These are phyloP conservation scores for Lucilia sericata DNA, from an alignment of 1,140 invertebrate species.

Conservation along the genomic window DNA sequence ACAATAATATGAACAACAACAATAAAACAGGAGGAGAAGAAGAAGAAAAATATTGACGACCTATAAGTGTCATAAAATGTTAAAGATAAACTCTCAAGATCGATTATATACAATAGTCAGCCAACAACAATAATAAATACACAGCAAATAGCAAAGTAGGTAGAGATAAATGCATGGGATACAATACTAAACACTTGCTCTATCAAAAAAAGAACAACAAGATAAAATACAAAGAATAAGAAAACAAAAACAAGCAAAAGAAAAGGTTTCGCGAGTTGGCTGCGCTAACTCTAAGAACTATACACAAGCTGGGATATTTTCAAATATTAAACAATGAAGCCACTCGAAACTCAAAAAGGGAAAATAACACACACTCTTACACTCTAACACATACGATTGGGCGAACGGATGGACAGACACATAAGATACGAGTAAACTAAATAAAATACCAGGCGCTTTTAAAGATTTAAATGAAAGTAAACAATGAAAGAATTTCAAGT, in stretches of 20 bases:
- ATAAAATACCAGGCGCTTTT: neutral
- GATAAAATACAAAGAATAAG: neutral
- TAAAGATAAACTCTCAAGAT: neutral
- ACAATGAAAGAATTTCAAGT: neutral
- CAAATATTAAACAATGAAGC: neutral
- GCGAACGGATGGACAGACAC: neutral
- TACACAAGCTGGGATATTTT: neutral
- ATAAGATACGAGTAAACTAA: neutral
- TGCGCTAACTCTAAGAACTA: neutral
- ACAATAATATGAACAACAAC: neutral
- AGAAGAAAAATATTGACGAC: neutral
- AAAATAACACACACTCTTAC: too few species aligned
- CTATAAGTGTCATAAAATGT: neutral
- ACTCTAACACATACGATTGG: too few species aligned
- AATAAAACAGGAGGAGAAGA: too few species aligned
- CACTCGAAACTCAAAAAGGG: neutral
- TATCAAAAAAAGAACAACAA: neutral
- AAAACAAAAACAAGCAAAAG: neutral
- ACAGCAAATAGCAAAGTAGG: neutral
- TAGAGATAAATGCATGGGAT: neutral
- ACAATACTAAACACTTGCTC: neutral
- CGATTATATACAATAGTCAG: neutral
- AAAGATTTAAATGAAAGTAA: conserved; percentile 15
- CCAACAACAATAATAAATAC: neutral
- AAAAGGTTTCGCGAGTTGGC: neutral